Evolutionary conservation across 2,888 invertebrate species (phyloP).

Genomic region (Pedicia rivosa): DNA sequence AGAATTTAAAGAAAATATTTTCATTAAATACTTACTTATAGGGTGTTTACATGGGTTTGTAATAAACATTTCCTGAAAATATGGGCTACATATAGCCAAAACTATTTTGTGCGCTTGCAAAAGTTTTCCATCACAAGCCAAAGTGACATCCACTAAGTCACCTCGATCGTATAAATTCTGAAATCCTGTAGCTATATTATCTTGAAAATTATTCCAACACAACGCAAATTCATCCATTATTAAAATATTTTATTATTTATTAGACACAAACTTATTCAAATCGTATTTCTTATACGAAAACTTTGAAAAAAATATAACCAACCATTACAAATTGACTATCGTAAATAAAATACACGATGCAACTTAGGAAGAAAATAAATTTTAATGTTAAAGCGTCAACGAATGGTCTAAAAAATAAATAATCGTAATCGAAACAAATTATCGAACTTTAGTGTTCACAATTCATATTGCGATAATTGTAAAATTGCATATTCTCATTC

Average conservation of each 20-base stretch:
- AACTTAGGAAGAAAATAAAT: no score
- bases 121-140: conserved; percentile 35
- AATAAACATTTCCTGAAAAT: conserved; percentile 33
- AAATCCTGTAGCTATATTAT: conserved; percentile 31
- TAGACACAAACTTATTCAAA: no score
- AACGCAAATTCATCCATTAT: conserved; percentile 28
- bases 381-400: no score
- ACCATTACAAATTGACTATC: background rate
- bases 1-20: background rate
- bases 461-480: no score
- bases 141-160: conserved; percentile 34
- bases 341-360: no score
- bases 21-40: conserved; percentile 26
- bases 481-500: no score
- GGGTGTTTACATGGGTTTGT: conserved; percentile 33
- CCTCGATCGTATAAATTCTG: conserved; percentile 32
- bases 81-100: conserved; percentile 35
- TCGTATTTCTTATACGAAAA: background rate
- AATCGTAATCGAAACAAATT: no score
- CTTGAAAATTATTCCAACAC: conserved; percentile 33
- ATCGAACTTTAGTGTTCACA: no score
- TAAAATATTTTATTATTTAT: conserved; percentile 1
- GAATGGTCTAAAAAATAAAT: no score
- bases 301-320: background rate
- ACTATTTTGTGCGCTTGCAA: conserved; percentile 36